A percentile compares a stretch with the other conserved stretches of the same genome.
Evolutionary conservation across 2,113 vertebrate species (phyloP).

Genomic region (Eudorcas thomsonii): DNA sequence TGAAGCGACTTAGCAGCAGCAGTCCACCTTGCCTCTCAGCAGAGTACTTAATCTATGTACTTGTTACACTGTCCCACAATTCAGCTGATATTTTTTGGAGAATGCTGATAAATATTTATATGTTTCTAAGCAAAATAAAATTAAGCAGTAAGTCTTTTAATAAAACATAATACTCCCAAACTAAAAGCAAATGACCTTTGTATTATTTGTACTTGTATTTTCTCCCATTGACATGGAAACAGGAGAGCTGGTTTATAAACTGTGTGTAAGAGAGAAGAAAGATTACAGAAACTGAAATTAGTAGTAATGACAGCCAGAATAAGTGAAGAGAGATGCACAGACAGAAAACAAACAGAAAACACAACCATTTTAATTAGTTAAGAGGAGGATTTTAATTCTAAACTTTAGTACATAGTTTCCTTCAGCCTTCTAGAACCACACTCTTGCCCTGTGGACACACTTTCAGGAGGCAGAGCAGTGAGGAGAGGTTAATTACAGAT

Average conservation of each 20-base stretch:
- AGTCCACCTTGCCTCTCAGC: neutral
- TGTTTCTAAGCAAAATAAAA: neutral
- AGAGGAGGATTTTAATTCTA: neutral
- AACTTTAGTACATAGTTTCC: neutral
- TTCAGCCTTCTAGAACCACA: neutral
- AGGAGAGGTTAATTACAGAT: neutral
- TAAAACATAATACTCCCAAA: neutral
- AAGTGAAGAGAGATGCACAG: neutral
- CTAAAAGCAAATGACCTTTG: neutral
- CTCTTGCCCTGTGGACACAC: neutral
- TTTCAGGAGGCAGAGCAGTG: neutral
- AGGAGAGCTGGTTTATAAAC: neutral
- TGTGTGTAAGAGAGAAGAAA: neutral
- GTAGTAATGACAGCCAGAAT: neutral
- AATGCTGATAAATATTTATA: neutral
- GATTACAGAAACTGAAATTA: neutral
- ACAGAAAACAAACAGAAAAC: neutral
- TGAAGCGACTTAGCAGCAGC: neutral
- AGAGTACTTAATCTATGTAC: neutral
- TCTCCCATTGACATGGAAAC: neutral
- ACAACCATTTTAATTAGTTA: neutral
- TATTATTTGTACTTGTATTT: neutral
- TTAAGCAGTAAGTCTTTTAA: neutral
- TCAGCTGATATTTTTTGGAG: neutral
- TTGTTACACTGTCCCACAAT: neutral